Conservation (phyloP, 2,797 vertebrate genomes). For the Bovichtus diacanthus region DNA sequence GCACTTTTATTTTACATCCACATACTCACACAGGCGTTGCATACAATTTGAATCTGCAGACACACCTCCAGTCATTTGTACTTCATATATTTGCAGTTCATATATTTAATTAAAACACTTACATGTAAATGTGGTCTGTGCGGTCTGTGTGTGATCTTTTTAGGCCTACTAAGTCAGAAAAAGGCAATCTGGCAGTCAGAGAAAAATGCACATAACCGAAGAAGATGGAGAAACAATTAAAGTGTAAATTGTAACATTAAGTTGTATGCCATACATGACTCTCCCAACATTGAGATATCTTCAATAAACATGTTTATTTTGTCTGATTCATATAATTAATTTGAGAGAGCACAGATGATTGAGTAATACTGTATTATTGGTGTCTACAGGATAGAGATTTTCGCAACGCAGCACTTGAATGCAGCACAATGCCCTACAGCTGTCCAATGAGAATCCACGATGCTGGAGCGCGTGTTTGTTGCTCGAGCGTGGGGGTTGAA, state of each 20-base stretch:
- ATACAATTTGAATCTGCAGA: neutral
- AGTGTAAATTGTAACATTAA: no score
- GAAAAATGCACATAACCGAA: neutral
- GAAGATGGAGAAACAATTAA: neutral
- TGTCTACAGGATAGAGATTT: neutral
- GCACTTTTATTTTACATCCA: neutral
- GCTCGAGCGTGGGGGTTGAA: constrained; percentile 53
- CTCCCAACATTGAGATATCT: neutral
- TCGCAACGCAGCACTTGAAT: constrained; percentile 34
- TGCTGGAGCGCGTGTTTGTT: constrained; percentile 49
- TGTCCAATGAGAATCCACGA: constrained; percentile 59
- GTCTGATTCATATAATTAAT: neutral
- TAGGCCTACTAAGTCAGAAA: neutral
- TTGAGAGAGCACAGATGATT: neutral
- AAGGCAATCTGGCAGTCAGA: neutral
- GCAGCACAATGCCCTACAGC: constrained; percentile 30
- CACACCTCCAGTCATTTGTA: neutral
- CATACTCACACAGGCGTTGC: neutral
- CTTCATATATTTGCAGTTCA: neutral
- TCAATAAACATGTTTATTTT: neutral
- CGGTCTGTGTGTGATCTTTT: neutral
- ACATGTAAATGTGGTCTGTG: no score
- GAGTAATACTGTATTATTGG: neutral
- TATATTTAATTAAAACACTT: neutral
- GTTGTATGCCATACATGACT: no score